Base-by-base conservation (phyloP, 2,797 vertebrate species). In the Phoxinus dragarum region DNA sequence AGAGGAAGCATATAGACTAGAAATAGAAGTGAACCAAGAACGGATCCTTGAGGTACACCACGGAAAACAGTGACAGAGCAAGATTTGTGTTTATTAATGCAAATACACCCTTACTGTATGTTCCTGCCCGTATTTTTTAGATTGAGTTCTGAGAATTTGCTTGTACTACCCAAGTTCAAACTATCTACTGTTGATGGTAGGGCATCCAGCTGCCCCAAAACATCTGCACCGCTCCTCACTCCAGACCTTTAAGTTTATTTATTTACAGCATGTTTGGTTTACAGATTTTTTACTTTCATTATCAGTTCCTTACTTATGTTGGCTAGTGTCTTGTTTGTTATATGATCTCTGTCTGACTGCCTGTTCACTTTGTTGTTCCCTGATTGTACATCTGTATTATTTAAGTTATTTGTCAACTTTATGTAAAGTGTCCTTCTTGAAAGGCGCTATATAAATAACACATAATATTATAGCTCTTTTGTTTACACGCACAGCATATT, bases 11-110 rank as follows among this genome's bases (percentile, higher is more conserved):
- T 40, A 4, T 16, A 40, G 21, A 17, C 56, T 17, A 17, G 14
- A 77, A 77, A 75, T 2, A 27, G 7, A 77, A 40, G 34, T n/a
- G 52, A 6, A 16, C 75, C 36, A 23, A 59, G 75, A 40, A 77
- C 52, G 0, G 52, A 77, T 17, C 75, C 75, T 42, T 77, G 75
- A 77, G 54, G 75, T 40, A 42, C 49, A 61, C 75, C 75, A 40
- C 23, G 0, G 4, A 7, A 59, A 42, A 61, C 4, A 6, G 2
- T 61, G 11, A 7, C 68, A 7, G 38, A 14, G 10, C 9, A 6
- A 71, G 38, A 14, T 42, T 14, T 71, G 21, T 71, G 10, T 71
- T 14, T 42, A 6, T 42, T 42, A 23, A n/a, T 71, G 44, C 44
- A 4, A 47, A 12, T 27, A 31, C 61, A 64, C 5, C 1, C 27